A percentile compares a stretch with the other conserved stretches of the same genome.
Evolutionary conservation across 2,113 vertebrate genomes (phyloP).

Genomic region (Ciconia stormi): DNA sequence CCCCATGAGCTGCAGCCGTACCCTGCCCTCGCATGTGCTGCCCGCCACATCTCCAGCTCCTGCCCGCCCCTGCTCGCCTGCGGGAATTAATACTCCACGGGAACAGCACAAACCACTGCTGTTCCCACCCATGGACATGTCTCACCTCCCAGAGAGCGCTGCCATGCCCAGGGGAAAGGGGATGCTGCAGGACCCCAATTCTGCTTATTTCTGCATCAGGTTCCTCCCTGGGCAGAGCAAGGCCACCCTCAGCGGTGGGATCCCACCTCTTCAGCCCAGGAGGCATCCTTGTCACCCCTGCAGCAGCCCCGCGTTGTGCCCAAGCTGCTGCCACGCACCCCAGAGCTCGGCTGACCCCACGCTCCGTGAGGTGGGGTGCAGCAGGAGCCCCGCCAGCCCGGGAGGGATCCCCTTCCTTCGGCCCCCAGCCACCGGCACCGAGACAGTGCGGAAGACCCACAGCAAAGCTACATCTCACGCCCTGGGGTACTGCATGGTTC

Average conservation of each 20-base stretch:
- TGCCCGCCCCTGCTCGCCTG: not conserved
- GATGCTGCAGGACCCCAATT: not conserved
- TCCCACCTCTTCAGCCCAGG: not conserved
- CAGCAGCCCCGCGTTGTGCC: fast-evolving
- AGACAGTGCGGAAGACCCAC: not conserved
- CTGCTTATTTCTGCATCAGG: not conserved
- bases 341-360: not conserved
- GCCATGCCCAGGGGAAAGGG: not conserved
- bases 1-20: fast-evolving
- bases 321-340: fast-evolving
- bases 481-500: not conserved
- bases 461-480: not conserved
- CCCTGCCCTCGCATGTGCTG: not conserved
- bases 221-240: not conserved
- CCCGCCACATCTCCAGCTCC: not conserved
- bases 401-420: not conserved
- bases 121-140: fast-evolving
- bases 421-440: not conserved
- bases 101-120: not conserved
- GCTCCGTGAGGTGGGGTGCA: fast-evolving
- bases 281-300: not conserved
- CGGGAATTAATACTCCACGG: not conserved
- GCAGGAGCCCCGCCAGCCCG: not conserved
- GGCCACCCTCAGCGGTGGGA: not conserved
- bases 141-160: not conserved